Conservation (phyloP, 2,113 vertebrate genomes). For the Nothoprocta pentlandii region DNA sequence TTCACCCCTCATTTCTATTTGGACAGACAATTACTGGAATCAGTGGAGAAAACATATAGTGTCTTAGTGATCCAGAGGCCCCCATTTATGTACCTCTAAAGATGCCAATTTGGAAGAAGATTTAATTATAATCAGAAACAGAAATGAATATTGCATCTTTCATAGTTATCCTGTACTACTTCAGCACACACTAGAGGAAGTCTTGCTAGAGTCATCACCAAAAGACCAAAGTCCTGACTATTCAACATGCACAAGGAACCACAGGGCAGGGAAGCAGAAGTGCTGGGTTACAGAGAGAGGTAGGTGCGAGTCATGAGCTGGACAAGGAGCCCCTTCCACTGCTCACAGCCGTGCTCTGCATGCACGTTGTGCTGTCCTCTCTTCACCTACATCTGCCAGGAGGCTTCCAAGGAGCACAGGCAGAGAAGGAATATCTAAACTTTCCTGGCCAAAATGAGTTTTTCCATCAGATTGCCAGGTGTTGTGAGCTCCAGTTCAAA, state of each 20-base stretch:
- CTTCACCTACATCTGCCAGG: background rate
- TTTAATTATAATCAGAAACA: background rate
- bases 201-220: background rate
- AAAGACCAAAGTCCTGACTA: background rate
- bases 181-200: background rate
- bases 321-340: background rate
- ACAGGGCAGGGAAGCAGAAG: background rate
- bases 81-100: background rate
- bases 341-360: background rate
- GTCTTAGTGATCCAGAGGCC: background rate
- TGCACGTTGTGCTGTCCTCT: background rate
- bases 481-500: background rate
- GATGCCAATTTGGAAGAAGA: background rate
- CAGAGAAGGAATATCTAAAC: background rate
- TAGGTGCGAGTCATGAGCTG: background rate
- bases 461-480: background rate
- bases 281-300: conserved; percentile 3
- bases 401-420: background rate
- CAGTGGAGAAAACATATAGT: background rate
- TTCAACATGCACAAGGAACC: background rate
- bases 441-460: background rate
- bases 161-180: background rate
- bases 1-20: background rate
- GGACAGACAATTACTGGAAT: background rate
- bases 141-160: background rate